These are phyloP conservation scores for Glareola pratincola DNA, from an alignment of 2,113 vertebrate species.

Conservation along the genomic window DNA sequence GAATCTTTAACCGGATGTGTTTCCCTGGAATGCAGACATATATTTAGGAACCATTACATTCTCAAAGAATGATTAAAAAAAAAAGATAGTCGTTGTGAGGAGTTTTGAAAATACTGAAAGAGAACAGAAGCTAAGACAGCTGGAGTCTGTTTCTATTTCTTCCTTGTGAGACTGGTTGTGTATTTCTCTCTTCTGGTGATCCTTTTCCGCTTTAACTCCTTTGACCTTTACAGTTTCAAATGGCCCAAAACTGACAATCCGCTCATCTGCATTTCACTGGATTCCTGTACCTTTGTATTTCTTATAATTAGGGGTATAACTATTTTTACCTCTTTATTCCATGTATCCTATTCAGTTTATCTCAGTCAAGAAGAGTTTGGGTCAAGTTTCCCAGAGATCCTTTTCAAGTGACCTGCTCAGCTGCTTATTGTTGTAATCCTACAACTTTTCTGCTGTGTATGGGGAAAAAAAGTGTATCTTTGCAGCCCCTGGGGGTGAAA, in stretches of 20 bases:
- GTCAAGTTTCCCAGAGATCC: not conserved
- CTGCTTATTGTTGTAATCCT: not conserved
- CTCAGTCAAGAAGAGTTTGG: not conserved
- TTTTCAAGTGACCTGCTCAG: not conserved
- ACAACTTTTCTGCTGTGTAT: not conserved
- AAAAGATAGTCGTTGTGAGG: not conserved
- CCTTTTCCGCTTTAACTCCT: not conserved
- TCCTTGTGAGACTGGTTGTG: not conserved
- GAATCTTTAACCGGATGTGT: slow-evolving; percentile 73
- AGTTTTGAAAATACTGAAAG: not conserved
- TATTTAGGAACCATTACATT: not conserved
- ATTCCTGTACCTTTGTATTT: not conserved
- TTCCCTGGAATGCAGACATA: slow-evolving; percentile 72
- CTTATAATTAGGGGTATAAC: not conserved
- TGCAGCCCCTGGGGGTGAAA: not conserved
- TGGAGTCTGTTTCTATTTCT: not conserved
- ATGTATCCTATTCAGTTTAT: not conserved
- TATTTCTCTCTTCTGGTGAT: not conserved
- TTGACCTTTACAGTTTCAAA: not conserved
- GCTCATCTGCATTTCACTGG: not conserved
- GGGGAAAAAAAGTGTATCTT: not conserved
- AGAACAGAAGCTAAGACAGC: not conserved
- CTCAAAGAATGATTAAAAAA: not conserved
- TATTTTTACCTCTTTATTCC: not conserved
- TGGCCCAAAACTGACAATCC: not conserved